Evolutionary conservation across 2,797 vertebrate species (phyloP).

Genomic region (Clarias pachynema): DNA sequence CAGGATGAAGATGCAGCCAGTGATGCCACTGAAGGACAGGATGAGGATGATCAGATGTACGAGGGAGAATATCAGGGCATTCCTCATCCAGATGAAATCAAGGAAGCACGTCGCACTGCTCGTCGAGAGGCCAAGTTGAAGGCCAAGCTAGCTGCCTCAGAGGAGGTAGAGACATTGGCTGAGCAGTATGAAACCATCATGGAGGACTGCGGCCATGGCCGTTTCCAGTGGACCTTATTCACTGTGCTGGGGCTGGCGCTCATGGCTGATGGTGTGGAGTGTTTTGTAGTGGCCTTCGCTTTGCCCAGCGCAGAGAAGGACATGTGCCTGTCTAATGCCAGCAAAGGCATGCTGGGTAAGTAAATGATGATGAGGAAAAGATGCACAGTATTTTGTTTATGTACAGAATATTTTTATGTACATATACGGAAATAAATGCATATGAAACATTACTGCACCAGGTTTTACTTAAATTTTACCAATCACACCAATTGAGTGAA

Average conservation of each 20-base stretch:
- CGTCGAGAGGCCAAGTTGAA: constrained; percentile 81
- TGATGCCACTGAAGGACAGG: constrained; percentile 92
- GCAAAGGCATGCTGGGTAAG: constrained; percentile 97
- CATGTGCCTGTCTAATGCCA: constrained; percentile 94
- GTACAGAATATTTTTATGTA: not conserved
- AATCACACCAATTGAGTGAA: not conserved
- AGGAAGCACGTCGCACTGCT: constrained; percentile 79
- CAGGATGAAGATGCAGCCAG: constrained; percentile 92
- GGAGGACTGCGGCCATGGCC: constrained; percentile 93
- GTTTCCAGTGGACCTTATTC: constrained; percentile 97
- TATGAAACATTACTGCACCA: too few relatives aligned
- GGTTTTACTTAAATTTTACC: not conserved
- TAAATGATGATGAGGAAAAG: constrained; percentile 37
- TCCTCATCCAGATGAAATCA: constrained; percentile 93
- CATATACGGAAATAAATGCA: not conserved
- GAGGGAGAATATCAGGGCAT: constrained; percentile 97
- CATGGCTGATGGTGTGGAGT: constrained; percentile 96
- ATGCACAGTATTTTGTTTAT: not conserved
- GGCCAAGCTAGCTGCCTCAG: constrained; percentile 78
- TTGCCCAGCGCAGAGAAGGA: constrained; percentile 97
- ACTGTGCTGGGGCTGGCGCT: constrained; percentile 89
- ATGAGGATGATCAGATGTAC: constrained; percentile 94
- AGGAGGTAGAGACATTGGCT: constrained; percentile 86
- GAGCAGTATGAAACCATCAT: constrained; percentile 96
- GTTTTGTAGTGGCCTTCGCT: constrained; percentile 94